Base-by-base conservation (phyloP, 2,888 invertebrate species). In the Antheraea assamensis region DNA sequence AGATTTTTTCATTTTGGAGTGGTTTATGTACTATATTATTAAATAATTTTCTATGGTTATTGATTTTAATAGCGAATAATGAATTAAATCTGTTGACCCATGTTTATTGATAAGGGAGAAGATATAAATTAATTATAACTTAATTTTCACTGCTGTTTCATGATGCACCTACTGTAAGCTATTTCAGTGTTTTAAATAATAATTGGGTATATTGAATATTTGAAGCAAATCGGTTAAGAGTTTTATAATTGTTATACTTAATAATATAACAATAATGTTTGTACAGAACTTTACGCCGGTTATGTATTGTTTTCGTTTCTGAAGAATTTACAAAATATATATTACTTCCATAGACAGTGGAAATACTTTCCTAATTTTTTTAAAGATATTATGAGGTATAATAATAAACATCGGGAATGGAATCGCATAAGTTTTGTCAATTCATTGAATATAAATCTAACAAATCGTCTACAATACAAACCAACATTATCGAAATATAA, bases 1-100 rank as follows among this genome's bases (percentile, higher is more conserved):
- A 87, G 85, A 35, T 21, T 68, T 90, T 92, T 92, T 92, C 84
- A 83, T 92, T 93, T 92, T 91, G 89, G 90, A 92, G 88, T 88
- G 88, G 85, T 90, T 90, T 90, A 88, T 87, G 84, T 88, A 61
- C 61, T 61, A 61, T 61, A 90, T 90, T 89, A 79, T 76, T 77
- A 87, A 84, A 91, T 91, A 83, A 90, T 92, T 93, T 92, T 92
- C 88, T 88, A 92, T 87, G 88, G 2, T 61, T 61, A 27, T 88
- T 88, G 83, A 88, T 87, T 90, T 82, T 86, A 83, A 74, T 77
- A 77, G 75, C 76, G 77, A 80, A 81, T 80, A 78, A 79, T 80
- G 74, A 79, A 79, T 76, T 76, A 73, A 76, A 68, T 35, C 68
- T 49, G 70, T 68, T 73, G 42, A 70, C 42, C 31, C 83, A 79